Evolutionary conservation across 2,888 invertebrate species (phyloP), one percentile per base, ranked within the genome.

Genomic region (Ochropleura leucogaster): DNA sequence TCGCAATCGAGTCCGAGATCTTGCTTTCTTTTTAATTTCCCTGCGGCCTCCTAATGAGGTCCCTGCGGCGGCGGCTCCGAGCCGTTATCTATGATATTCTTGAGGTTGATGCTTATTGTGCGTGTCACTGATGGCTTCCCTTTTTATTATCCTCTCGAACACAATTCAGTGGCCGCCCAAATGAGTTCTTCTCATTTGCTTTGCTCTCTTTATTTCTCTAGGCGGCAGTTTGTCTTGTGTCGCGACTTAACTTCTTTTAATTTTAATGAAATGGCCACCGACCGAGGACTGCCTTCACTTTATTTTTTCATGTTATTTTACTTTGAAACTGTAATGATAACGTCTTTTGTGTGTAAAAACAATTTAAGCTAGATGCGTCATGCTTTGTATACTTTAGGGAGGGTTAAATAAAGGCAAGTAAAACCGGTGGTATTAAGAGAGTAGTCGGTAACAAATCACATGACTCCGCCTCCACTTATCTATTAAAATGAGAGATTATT

Each of bases 21-120:
- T 96, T 96, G 96, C 93, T 96, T 96, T 96, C 96, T 96, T 96
- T 96, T 96, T 96, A 96, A 96, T 96, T 96, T 96, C 96, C 96
- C 96, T 94, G 95, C 95, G 96, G 96, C 92, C 95, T 94, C 95
- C 96, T 96, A 96, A 96, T 96, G 96, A 96, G 95, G 93, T 95
- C 96, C 95, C 95, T 90, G 91, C 92, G 94, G 92, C 92, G 94
- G 92, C 90, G 90, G 90, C 92, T 90, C 89, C 90, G 91, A 92
- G 95, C 94, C 93, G 95, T 96, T 96, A 96, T 96, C 96, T 96
- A 96, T 96, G 96, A 96, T 96, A 96, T 96, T 96, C 95, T 96
- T 95, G 96, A 96, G 96, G 96, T 96, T 96, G 96, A 96, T 96
- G 96, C 96, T 96, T 95, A 96, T 96, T 96, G 96, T 96, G 96